These are phyloP conservation scores for Idaea dimidiata DNA, from an alignment of 2,888 invertebrate species.

Conservation along the genomic window DNA sequence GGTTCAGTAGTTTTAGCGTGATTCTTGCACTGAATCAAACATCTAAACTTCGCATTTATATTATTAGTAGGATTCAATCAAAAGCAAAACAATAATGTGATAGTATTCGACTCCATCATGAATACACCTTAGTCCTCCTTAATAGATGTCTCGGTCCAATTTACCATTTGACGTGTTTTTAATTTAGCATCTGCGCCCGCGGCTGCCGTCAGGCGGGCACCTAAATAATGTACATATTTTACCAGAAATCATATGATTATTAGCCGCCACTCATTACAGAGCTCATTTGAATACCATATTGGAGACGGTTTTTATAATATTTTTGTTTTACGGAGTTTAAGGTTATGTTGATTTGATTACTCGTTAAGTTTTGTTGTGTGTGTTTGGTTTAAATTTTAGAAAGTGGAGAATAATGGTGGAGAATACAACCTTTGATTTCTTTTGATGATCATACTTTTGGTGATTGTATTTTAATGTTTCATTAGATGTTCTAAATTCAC, in stretches of 20 bases:
- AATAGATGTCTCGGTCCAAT: slow-evolving; percentile 81
- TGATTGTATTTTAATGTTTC: no score
- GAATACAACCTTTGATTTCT: neutral
- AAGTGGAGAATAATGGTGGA: neutral
- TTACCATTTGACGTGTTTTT: slow-evolving; percentile 81
- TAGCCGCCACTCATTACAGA: slow-evolving; percentile 65
- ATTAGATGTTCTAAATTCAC: no score
- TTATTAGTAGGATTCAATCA: no score
- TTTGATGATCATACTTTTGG: no score
- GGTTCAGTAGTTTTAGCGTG: no score
- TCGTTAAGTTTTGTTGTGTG: slow-evolving; percentile 8
- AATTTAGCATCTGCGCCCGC: slow-evolving; percentile 77
- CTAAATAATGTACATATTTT: slow-evolving; percentile 71
- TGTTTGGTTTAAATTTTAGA: slow-evolving; percentile 2
- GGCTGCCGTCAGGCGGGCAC: slow-evolving; percentile 67
- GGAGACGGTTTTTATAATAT: slow-evolving; percentile 31
- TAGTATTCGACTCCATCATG: slow-evolving; percentile 33
- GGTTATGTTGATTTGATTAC: slow-evolving; percentile 18
- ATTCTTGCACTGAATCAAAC: no score
- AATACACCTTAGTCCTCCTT: slow-evolving; percentile 54
- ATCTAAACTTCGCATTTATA: no score
- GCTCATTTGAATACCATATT: slow-evolving; percentile 60
- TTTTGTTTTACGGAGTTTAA: slow-evolving; percentile 32
- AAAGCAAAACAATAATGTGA: neutral
- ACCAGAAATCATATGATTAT: slow-evolving; percentile 59